Percentiles rank a stretch among this genome's conserved stretches.
Evolutionary conservation across 2,888 invertebrate genomes (phyloP).

Genomic region (Polyploca ridens): DNA sequence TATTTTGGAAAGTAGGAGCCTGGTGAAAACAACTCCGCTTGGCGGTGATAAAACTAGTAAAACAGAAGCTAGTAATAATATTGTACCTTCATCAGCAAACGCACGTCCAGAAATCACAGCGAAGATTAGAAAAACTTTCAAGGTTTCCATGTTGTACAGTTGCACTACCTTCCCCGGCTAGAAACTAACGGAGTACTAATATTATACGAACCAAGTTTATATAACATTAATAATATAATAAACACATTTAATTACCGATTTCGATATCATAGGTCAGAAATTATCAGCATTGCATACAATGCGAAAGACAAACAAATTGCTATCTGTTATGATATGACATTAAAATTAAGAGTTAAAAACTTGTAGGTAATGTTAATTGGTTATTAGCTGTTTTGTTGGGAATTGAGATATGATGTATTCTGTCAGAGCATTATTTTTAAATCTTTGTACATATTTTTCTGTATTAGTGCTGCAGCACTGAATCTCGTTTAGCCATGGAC

Average conservation of each 20-base stretch:
- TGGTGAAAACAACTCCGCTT: too few species aligned
- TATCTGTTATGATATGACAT: background rate
- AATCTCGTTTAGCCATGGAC: too few species aligned
- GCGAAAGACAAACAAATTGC: background rate
- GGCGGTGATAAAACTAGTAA: too few species aligned
- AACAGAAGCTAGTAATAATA: background rate
- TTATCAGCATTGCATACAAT: slow-evolving; percentile 29
- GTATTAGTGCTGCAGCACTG: too few species aligned
- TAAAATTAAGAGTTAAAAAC: background rate
- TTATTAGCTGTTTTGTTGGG: background rate
- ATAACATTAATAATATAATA: background rate
- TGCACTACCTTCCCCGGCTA: background rate
- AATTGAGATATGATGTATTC: background rate
- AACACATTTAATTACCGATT: background rate
- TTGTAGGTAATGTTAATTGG: background rate
- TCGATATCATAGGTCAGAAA: slow-evolving; percentile 27
- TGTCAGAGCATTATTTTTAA: too few species aligned
- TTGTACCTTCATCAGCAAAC: background rate
- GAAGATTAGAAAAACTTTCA: background rate
- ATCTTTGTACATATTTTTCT: too few species aligned
- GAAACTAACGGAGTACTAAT: background rate
- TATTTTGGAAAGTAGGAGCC: too few species aligned
- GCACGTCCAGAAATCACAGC: slow-evolving; percentile 1
- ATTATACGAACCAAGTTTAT: background rate
- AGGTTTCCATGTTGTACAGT: background rate